Evolutionary conservation across 2,113 vertebrate species (phyloP).

Genomic region (Tyrannus savana): DNA sequence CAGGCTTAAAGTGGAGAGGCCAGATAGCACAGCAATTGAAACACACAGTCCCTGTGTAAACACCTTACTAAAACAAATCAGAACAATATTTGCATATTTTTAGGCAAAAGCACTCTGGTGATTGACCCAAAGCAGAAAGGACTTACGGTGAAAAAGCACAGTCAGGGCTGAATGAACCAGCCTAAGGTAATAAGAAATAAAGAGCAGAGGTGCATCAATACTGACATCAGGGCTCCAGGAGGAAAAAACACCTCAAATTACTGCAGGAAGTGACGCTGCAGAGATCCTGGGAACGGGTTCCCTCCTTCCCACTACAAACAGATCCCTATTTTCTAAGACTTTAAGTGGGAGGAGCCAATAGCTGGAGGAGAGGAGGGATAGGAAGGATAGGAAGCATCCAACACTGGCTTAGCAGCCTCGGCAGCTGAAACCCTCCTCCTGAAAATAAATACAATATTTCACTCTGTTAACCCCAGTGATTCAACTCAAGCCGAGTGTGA

Average conservation of each 20-base stretch:
- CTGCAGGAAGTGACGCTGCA: conserved; percentile 55
- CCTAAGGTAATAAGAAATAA: neutral
- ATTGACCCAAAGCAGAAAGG: neutral
- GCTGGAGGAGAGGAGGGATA: neutral
- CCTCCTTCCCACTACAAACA: conserved; percentile 34
- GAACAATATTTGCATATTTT: neutral
- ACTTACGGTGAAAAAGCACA: neutral
- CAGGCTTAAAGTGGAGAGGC: neutral
- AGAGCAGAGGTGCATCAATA: neutral
- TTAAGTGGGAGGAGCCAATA: conserved; percentile 42
- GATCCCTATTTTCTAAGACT: conserved; percentile 58
- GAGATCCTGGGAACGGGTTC: conserved; percentile 55
- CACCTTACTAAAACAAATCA: neutral
- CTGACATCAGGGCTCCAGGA: neutral
- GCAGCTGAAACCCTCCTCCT: neutral
- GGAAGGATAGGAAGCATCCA: conserved; percentile 21
- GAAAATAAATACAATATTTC: neutral
- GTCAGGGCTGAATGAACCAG: neutral
- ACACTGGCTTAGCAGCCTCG: neutral
- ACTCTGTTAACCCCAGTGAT: neutral
- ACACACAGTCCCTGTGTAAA: neutral
- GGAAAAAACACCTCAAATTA: neutral
- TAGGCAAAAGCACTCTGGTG: neutral
- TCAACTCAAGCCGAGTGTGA: neutral
- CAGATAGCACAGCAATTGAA: neutral